Conservation (phyloP, 2,888 invertebrate genomes). For the Metopia argyrocephala region DNA sequence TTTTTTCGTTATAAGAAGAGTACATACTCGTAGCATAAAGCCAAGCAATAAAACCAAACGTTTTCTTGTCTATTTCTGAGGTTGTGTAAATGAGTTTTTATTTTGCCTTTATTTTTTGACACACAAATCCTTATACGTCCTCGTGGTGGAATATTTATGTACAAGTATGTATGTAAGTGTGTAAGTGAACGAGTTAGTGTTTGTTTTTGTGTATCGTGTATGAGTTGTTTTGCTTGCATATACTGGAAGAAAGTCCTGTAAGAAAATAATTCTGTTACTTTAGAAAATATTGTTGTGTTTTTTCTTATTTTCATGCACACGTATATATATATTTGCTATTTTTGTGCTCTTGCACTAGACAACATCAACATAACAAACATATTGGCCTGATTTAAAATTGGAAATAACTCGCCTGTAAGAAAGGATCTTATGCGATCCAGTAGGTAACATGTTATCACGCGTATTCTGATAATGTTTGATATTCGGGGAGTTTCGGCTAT, state of each 20-base stretch:
- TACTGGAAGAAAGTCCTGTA: conserved; percentile 7
- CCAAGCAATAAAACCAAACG: background rate
- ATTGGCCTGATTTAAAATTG: too few species aligned
- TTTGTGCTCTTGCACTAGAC: conserved; percentile 16
- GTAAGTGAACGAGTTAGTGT: background rate
- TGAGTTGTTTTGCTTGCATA: conserved; percentile 7
- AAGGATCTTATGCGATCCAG: too few species aligned
- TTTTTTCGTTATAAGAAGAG: background rate
- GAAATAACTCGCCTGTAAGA: too few species aligned
- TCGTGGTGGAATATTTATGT: background rate
- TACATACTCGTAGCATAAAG: too few species aligned
- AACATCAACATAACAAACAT: conserved; percentile 53
- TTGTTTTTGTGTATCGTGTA: background rate
- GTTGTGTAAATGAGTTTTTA: background rate
- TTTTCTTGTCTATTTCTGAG: conserved; percentile 4
- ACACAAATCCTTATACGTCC: too few species aligned
- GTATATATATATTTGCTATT: background rate
- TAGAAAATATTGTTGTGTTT: conserved; percentile 20
- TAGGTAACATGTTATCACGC: too few species aligned
- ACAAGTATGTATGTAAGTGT: background rate
- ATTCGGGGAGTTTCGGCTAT: too few species aligned
- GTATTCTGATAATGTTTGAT: too few species aligned
- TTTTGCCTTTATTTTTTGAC: background rate
- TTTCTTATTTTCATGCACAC: background rate
- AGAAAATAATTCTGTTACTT: conserved; percentile 37